A percentile compares a stretch with the other conserved stretches of the same genome.
phyloP scores from a whole-genome alignment of 2,797 vertebrate genomes.

The Alcedo quadribrachys region DNA sequence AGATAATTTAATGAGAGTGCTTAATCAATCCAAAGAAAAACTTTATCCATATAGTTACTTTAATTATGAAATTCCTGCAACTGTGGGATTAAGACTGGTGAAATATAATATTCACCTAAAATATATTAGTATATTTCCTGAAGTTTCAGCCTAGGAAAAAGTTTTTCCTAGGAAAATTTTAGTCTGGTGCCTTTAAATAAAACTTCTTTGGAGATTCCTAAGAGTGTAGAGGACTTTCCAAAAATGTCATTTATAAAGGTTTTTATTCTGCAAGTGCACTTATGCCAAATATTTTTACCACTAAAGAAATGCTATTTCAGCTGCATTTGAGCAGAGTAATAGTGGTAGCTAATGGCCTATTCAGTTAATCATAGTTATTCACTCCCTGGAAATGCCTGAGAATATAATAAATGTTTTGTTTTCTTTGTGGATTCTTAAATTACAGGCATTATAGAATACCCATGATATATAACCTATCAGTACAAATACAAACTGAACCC shows the following conservation, averaged over 20 bases:
- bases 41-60: background rate
- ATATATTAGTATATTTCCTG: background rate
- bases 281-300: slow-evolving; percentile 28
- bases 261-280: background rate
- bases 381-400: slow-evolving; percentile 9
- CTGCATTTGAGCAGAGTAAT: slow-evolving; percentile 6
- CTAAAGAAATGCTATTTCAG: slow-evolving; percentile 16
- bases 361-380: slow-evolving; percentile 18
- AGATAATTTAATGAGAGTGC: background rate
- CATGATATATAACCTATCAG: slow-evolving; percentile 15
- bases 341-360: background rate
- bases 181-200: slow-evolving; percentile 28
- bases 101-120: background rate
- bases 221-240: slow-evolving; percentile 29
- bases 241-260: background rate
- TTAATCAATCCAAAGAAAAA: background rate
- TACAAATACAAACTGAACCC: background rate
- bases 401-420: slow-evolving; percentile 36
- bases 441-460: slow-evolving; percentile 25
- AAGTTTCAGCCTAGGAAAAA: slow-evolving; percentile 3
- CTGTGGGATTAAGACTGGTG: background rate
- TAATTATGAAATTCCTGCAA: background rate
- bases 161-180: background rate
- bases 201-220: slow-evolving; percentile 19
- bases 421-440: slow-evolving; percentile 13